Evolutionary conservation across 1,140 invertebrate genomes (phyloP), one percentile per base, ranked within the genome.

Genomic region (Bombus sylvicola): DNA sequence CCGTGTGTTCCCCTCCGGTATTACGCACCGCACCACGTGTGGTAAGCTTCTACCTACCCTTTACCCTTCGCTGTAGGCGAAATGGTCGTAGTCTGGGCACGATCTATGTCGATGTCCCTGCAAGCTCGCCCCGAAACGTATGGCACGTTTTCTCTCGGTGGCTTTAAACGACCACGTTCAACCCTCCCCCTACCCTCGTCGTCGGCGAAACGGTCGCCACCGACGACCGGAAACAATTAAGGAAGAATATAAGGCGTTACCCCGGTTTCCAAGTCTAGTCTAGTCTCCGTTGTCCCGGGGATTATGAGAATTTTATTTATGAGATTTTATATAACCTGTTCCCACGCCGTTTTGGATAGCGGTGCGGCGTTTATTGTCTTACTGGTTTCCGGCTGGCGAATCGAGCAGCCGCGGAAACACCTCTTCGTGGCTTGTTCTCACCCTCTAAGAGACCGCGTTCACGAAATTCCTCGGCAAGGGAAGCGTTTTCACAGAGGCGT

Each of bases 261-360:
- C 59, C 15, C 43, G n/a, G 69, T 80, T 73, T 18, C 66, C 71
- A 13, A 22, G 4, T 12, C 75, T 9, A 28, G 1, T 78, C 59
- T 64, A 31, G 13, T 12, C 28, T 37, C 39, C 53, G 22, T 66
- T 85, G 31, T 31, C n/a, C 64, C 57, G 43, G 18, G 82, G 84
- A 83, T 82, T 92, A 90, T 87, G 88, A 83, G 91, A 92, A 92
- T 92, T 93, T 92, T 92, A 93, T 92, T 92, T 92, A 92, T 85
- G 90, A 92, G 89, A 89, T 87, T 92, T 89, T 89, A 90, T 90
- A 91, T 87, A 22, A 91, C 90, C 87, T 53, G 47, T 53, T 53
- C 47, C 47, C 47, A 53, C 47, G 2, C 18, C 47, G 47, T 18
- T 47, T 47, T 18, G 47, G 47, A 18, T 47, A 47, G 47, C 15